Conservation (phyloP, 2,113 vertebrate species). For the Daphoenositta chrysoptera region DNA sequence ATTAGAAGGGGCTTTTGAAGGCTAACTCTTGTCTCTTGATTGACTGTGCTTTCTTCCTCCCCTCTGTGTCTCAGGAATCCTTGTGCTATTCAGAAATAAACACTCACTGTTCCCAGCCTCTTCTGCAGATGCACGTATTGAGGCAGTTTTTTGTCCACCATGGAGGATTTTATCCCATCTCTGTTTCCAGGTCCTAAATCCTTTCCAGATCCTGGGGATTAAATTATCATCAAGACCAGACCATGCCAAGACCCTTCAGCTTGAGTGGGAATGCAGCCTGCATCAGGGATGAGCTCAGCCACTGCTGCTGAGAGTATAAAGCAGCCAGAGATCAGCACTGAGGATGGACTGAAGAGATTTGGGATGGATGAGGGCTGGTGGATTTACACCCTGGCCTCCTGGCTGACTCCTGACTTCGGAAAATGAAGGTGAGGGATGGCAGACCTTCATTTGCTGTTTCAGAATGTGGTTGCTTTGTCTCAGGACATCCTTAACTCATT, state of each 20-base stretch:
- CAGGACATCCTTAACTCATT: not conserved
- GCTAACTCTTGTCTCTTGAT: not conserved
- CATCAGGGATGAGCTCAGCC: not conserved
- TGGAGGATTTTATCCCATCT: not conserved
- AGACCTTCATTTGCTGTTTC: not conserved
- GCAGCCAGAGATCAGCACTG: not conserved
- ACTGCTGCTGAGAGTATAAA: not conserved
- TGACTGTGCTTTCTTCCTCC: not conserved
- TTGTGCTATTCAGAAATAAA: not conserved
- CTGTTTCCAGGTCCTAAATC: constrained; percentile 7
- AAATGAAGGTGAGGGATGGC: not conserved
- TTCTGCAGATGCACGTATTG: not conserved
- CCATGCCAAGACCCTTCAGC: not conserved
- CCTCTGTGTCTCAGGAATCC: not conserved
- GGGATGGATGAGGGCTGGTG: not conserved
- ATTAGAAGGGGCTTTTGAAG: not conserved
- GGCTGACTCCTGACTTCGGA: not conserved
- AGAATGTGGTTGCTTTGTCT: not conserved
- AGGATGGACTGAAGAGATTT: not conserved
- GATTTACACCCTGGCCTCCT: not conserved
- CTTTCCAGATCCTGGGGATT: not conserved
- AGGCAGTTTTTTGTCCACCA: not conserved
- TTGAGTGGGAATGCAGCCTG: not conserved
- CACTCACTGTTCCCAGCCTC: not conserved
- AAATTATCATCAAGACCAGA: not conserved